A percentile compares a stretch with the other conserved stretches of the same genome.
Evolutionary conservation across 30 jellyfish, hydroid and myxozoan species (phyloP).

Genomic region (Turritopsis dohrnii): DNA sequence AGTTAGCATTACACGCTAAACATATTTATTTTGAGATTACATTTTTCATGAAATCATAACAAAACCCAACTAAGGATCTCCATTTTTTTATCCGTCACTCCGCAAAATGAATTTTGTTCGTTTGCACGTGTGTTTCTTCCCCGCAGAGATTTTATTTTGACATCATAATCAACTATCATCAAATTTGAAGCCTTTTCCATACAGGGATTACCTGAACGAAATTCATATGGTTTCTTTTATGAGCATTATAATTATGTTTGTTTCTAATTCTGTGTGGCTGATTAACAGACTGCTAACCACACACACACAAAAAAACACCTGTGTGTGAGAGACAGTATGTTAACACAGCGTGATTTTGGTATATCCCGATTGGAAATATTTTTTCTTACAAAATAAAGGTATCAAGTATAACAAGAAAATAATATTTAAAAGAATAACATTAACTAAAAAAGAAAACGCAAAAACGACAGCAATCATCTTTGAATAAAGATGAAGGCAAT

Average conservation of each 20-base stretch:
- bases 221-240: too few species aligned
- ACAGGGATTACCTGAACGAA: too few species aligned
- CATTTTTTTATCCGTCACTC: background rate
- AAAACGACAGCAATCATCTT: background rate
- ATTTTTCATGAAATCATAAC: background rate
- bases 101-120: background rate
- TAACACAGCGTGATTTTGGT: background rate
- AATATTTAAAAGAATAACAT: too few species aligned
- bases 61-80: background rate
- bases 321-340: background rate
- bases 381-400: background rate
- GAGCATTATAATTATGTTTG: too few species aligned
- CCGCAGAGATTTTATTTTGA: background rate
- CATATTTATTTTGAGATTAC: background rate
- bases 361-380: background rate
- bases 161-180: too few species aligned
- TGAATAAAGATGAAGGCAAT: background rate
- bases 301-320: background rate
- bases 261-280: too few species aligned
- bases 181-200: too few species aligned
- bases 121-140: background rate
- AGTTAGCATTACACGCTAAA: background rate
- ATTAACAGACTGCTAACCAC: too few species aligned
- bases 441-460: background rate
- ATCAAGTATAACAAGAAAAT: background rate